Conservation (phyloP, 2,113 vertebrate species). For the Sterrhoptilus dennistouni region DNA sequence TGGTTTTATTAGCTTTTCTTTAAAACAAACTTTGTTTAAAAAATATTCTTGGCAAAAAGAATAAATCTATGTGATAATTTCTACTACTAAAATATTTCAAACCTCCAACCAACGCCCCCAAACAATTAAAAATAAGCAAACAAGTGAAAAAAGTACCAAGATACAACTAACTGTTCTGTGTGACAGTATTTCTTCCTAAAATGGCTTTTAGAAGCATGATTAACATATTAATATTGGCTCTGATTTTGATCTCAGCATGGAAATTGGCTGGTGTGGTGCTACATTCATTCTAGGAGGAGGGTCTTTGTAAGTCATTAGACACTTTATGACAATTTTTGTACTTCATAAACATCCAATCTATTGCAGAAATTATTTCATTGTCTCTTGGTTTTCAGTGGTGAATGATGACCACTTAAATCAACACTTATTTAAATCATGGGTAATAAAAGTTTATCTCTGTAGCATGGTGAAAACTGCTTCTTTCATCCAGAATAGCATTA, state of each 20-base stretch:
- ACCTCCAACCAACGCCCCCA: accelerated
- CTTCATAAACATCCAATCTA: not conserved
- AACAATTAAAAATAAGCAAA: not conserved
- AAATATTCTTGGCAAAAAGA: not conserved
- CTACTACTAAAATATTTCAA: not conserved
- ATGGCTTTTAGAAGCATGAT: not conserved
- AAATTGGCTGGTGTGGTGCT: not conserved
- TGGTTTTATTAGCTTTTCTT: not conserved
- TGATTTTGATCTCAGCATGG: not conserved
- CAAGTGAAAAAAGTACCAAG: not conserved
- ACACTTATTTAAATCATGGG: not conserved
- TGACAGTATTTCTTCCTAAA: not conserved
- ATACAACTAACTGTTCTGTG: not conserved
- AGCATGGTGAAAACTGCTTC: not conserved
- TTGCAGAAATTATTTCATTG: not conserved
- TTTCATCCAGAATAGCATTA: accelerated
- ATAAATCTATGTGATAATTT: not conserved
- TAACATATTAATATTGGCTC: not conserved
- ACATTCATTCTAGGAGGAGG: not conserved
- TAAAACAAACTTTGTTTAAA: not conserved
- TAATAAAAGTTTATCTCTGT: not conserved
- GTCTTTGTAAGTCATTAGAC: not conserved
- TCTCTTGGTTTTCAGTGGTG: not conserved
- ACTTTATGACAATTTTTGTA: not conserved
- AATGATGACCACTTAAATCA: not conserved